Conservation (phyloP, 2,888 invertebrate species). For the Stenurella melanura region DNA sequence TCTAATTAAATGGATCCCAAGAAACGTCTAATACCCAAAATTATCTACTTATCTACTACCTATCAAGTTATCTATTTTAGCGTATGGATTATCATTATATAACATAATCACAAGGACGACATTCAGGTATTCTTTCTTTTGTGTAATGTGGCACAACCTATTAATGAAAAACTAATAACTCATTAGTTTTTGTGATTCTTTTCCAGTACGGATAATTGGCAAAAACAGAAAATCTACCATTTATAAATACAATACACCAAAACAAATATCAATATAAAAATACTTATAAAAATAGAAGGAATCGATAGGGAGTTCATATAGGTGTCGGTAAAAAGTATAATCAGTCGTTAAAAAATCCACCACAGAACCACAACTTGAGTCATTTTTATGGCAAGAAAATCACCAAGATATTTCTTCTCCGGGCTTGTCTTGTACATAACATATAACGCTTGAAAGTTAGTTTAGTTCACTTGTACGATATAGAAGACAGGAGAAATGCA, state of each 20-base stretch:
- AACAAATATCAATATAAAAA: constrained; percentile 55
- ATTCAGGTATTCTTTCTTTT: not conserved
- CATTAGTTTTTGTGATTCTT: constrained; percentile 40
- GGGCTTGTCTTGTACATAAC: not conserved
- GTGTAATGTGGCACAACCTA: not conserved
- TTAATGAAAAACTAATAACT: constrained; percentile 6
- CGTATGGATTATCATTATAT: too few species aligned
- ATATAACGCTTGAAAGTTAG: not conserved
- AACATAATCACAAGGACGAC: too few species aligned
- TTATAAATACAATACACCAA: constrained; percentile 58
- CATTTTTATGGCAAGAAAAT: constrained; percentile 25
- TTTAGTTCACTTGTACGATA: not conserved
- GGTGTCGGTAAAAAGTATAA: constrained; percentile 22
- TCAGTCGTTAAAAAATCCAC: constrained; percentile 18
- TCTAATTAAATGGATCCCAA: too few species aligned
- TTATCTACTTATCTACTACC: too few species aligned
- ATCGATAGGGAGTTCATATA: constrained; percentile 21
- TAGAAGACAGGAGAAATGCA: not conserved
- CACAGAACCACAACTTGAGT: constrained; percentile 1
- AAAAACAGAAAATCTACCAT: constrained; percentile 58
- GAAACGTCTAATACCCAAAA: too few species aligned
- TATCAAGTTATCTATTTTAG: too few species aligned
- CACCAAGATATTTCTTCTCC: constrained; percentile 13
- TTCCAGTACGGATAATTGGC: constrained; percentile 61
- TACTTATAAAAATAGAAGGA: constrained; percentile 49